phyloP scores from a whole-genome alignment of 2,797 vertebrate genomes.

The Cynodonichthys magdalenae region DNA sequence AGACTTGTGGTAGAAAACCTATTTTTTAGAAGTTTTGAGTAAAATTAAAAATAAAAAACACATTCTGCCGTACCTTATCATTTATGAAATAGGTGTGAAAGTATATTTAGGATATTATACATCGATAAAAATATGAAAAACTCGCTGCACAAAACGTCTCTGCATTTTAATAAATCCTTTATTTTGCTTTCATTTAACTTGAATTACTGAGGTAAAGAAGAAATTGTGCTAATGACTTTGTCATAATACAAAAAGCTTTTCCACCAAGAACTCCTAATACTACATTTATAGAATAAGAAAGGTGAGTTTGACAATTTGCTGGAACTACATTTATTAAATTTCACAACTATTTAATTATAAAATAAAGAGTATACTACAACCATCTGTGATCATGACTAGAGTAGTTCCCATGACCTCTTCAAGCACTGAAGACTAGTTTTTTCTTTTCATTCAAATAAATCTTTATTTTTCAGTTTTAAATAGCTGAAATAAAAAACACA shows the following conservation, averaged over 20 bases:
- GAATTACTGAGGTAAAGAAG: too few species aligned
- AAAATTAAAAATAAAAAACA: not conserved
- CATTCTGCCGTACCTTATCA: not conserved
- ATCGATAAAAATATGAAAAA: not conserved
- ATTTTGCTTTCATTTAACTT: too few species aligned
- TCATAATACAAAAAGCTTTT: too few species aligned
- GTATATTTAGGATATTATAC: not conserved
- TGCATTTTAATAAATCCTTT: too few species aligned
- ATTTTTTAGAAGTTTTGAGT: not conserved
- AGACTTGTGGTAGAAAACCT: too few species aligned
- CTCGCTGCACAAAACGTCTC: not conserved
- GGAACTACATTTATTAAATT: too few species aligned
- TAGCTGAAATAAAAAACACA: slow-evolving; percentile 79
- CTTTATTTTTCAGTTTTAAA: slow-evolving; percentile 83
- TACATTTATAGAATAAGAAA: too few species aligned
- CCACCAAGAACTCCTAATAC: too few species aligned
- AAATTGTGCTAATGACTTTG: too few species aligned
- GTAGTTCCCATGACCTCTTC: not conserved
- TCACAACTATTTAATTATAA: too few species aligned
- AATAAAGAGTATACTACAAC: not conserved
- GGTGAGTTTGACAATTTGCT: too few species aligned
- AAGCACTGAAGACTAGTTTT: not conserved
- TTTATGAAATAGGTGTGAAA: not conserved
- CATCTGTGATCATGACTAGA: not conserved
- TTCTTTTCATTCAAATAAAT: slow-evolving; percentile 71